Base-by-base conservation (phyloP, 2,888 invertebrate genomes). In the Cylloceria caligata region DNA sequence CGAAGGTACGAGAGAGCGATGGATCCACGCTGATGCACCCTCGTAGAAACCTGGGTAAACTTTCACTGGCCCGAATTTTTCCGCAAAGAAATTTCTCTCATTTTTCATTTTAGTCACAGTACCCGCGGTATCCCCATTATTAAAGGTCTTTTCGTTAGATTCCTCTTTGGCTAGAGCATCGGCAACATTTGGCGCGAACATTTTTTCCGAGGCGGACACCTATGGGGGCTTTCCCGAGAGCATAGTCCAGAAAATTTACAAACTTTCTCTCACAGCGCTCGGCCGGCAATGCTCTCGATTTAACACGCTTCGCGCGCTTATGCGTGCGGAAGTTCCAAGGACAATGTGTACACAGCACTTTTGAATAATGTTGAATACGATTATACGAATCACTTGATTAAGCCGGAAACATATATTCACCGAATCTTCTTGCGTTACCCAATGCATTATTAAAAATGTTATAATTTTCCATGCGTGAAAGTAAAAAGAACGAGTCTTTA, bases 61-160 rank as follows among this genome's bases (percentile, higher is more conserved):
- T 86, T 79, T 80, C 69, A 27, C 45, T 80, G 67, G 80, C 65
- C 3, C 62, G 45, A 52, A 78, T 82, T 86, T 88, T 86, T 84
- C 84, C 52, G 57, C 39, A 55, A 30, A 24, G 49, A 86, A 86
- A 87, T 89, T 87, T 89, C 88, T 86, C 87, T 85, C 87, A 87
- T 89, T 89, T 89, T 90, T 89, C 90, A 88, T 87, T 88, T 89
- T 88, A 68, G 88, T 88, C 88, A 88, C 88, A 88, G 85, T 83
- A 16, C 36, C 24, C 27, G 52, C 45, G 34, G 11, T 60, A n/a
- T 13, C 45, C 49, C 52, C 65, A 62, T 78, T 64, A 65, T 39
- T 36, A 57, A 68, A 68, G 52, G 19, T 69, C 62, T 24, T 24
- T 19, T 77, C 39, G n/a, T 49, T 57, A 71, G 55, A 57, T 68